Evolutionary conservation across 2,888 invertebrate species (phyloP).

Genomic region (Piscicola geometra): DNA sequence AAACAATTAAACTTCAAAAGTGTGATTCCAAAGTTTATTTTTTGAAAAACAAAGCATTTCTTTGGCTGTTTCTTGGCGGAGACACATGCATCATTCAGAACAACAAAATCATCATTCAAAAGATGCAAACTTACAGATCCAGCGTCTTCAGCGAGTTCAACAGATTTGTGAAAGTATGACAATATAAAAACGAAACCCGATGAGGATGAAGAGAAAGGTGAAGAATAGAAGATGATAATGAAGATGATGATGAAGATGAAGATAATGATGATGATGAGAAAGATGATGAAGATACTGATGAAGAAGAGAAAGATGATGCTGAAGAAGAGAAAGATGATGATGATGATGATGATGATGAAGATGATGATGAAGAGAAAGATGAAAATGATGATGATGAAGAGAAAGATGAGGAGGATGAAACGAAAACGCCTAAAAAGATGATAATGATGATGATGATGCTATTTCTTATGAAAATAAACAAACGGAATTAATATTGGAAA

Average conservation of each 20-base stretch:
- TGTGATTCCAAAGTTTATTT: no score
- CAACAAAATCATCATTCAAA: no score
- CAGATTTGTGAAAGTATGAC: conserved; percentile 20
- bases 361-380: conserved; percentile 21
- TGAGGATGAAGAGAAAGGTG: neutral
- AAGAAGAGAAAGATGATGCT: neutral
- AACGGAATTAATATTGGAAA: no score
- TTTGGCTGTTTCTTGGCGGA: no score
- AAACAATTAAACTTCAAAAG: no score
- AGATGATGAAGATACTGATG: neutral
- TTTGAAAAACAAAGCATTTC: no score
- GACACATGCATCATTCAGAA: no score
- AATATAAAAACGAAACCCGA: neutral
- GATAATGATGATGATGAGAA: conserved; percentile 14
- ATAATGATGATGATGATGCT: neutral
- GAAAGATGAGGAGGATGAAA: neutral
- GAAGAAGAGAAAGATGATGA: neutral
- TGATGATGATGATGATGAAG: conserved; percentile 22
- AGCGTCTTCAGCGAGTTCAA: no score
- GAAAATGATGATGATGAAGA: conserved; percentile 17
- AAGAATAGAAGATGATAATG: neutral
- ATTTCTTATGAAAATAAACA: no score
- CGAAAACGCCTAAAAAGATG: neutral
- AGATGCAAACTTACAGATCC: no score
- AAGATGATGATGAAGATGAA: conserved; percentile 14